These are phyloP conservation scores for Myripristis murdjan DNA, from an alignment of 2,797 vertebrate species.

Conservation along the genomic window DNA sequence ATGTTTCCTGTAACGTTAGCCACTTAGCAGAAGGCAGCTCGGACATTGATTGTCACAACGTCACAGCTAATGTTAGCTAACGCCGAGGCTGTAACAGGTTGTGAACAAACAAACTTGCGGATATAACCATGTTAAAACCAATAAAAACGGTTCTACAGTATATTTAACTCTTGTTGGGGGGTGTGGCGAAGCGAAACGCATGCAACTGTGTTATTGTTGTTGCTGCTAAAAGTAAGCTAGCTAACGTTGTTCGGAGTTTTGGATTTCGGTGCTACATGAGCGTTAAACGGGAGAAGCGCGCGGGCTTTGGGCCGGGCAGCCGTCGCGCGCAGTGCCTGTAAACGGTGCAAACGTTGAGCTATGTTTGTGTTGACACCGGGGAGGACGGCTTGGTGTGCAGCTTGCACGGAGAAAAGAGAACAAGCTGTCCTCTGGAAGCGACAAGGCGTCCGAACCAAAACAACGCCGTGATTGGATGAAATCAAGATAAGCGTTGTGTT, in stretches of 20 bases:
- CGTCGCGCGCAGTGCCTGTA: neutral
- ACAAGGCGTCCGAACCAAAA: conserved; percentile 69
- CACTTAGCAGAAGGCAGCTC: conserved; percentile 30
- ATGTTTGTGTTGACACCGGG: neutral
- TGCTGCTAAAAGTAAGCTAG: conserved; percentile 51
- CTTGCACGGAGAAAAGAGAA: conserved; percentile 22
- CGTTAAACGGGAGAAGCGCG: neutral
- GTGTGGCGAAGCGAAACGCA: neutral
- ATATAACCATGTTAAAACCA: neutral
- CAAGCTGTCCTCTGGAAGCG: conserved; percentile 61
- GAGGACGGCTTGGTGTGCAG: neutral
- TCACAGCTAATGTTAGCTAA: conserved; percentile 65
- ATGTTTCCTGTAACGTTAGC: conserved; percentile 14
- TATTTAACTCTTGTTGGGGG: neutral
- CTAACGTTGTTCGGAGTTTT: conserved; percentile 46
- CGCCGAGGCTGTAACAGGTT: neutral
- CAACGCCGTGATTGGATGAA: conserved; percentile 77
- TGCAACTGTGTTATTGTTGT: neutral
- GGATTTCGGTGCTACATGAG: neutral
- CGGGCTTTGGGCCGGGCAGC: neutral
- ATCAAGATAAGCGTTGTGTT: neutral
- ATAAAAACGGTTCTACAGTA: neutral
- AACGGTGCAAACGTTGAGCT: neutral
- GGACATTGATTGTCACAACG: conserved; percentile 57
- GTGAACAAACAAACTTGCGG: neutral